Evolutionary conservation across 2,797 vertebrate species (phyloP).

Genomic region (Poecilia picta): DNA sequence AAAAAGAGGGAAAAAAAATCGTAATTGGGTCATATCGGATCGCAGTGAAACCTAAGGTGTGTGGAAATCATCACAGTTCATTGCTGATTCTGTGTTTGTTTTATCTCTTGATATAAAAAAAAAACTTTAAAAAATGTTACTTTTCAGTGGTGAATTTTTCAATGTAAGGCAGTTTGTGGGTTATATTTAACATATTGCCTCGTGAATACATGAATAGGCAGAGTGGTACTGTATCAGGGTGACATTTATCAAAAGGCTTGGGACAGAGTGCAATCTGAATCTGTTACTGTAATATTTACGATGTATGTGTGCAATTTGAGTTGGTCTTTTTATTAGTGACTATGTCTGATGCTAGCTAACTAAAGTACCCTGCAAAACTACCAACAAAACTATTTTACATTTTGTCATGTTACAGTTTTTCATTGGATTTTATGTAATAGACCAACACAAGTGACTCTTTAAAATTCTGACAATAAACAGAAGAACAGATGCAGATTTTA

Average conservation of each 20-base stretch:
- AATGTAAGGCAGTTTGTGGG: background rate
- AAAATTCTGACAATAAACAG: too few species aligned
- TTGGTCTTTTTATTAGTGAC: background rate
- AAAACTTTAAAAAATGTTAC: slow-evolving; percentile 25
- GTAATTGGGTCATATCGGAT: too few species aligned
- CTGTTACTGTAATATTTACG: background rate
- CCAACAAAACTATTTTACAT: background rate
- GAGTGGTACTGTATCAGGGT: background rate
- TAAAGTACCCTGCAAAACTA: background rate
- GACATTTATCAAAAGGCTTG: background rate
- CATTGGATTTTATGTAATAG: background rate
- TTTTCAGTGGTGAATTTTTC: slow-evolving; percentile 16
- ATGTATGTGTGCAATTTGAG: background rate
- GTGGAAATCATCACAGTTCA: slow-evolving; percentile 34
- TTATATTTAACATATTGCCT: slow-evolving; percentile 10
- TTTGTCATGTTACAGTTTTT: background rate
- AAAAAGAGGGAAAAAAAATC: too few species aligned
- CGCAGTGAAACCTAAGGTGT: slow-evolving; percentile 15
- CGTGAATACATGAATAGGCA: background rate
- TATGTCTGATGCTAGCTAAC: background rate
- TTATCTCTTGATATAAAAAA: slow-evolving; percentile 57
- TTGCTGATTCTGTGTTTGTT: slow-evolving; percentile 30
- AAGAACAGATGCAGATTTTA: too few species aligned
- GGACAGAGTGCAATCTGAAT: slow-evolving; percentile 5
- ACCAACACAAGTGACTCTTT: background rate